These are phyloP conservation scores for Carlito syrichta DNA, from an alignment of 2,113 vertebrate genomes.

Conservation along the genomic window DNA sequence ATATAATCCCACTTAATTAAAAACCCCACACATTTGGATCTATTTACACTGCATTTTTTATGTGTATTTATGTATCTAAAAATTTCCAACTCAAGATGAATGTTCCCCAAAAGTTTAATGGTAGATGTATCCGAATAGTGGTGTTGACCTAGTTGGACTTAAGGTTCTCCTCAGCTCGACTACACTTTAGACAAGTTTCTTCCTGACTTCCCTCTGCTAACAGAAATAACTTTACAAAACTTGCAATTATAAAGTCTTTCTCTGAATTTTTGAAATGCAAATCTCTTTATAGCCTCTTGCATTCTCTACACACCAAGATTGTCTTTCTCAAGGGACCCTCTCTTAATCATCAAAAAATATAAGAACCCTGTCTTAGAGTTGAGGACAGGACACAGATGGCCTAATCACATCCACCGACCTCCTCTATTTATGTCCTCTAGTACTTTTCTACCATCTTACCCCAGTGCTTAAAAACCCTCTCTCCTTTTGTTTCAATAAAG, in stretches of 20 bases:
- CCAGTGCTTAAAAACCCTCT: neutral
- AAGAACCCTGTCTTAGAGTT: neutral
- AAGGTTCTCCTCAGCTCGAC: neutral
- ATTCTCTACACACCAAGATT: neutral
- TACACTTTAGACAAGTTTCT: neutral
- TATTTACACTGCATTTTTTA: neutral
- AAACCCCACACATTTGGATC: neutral
- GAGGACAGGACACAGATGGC: neutral
- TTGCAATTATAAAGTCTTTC: neutral
- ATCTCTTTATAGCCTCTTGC: neutral
- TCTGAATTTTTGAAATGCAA: neutral
- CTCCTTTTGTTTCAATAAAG: neutral
- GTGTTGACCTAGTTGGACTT: neutral
- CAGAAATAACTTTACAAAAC: neutral
- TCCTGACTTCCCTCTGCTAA: neutral
- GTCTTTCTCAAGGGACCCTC: neutral
- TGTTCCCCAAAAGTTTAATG: neutral
- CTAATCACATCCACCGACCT: neutral
- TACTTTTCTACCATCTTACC: neutral
- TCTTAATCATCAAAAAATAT: neutral
- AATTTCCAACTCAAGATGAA: neutral
- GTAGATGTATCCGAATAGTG: neutral
- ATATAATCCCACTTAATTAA: neutral
- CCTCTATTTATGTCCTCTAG: neutral
- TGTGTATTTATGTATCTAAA: neutral